Evolutionary conservation across 2,888 invertebrate species (phyloP).

Genomic region (Dioctria linearis): DNA sequence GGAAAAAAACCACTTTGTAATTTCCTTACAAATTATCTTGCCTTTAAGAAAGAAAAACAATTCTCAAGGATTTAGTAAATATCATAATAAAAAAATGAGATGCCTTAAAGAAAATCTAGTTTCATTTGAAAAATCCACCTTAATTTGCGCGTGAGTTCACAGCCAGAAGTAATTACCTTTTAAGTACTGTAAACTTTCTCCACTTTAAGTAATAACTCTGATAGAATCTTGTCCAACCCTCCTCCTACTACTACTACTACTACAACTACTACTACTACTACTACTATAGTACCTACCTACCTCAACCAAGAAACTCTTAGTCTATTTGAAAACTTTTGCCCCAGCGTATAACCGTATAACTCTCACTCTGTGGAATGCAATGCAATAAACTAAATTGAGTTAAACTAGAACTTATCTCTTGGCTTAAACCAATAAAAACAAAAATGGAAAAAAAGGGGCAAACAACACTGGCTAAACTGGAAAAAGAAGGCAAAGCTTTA

Average conservation of each 20-base stretch:
- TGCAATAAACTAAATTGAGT: conserved; percentile 49
- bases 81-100: too few relatives aligned
- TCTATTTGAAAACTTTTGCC: conserved; percentile 24
- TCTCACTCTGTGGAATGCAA: conserved; percentile 31
- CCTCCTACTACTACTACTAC: too few relatives aligned
- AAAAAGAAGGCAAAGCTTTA: conserved; percentile 11
- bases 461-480: conserved; percentile 4
- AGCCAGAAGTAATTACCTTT: conserved; percentile 8
- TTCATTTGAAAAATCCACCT: too few relatives aligned
- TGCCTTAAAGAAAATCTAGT: too few relatives aligned
- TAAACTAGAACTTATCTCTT: conserved; percentile 46
- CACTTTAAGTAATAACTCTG: conserved; percentile 39
- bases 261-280: too few relatives aligned
- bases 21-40: too few relatives aligned
- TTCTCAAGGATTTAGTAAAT: too few relatives aligned
- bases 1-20: too few relatives aligned
- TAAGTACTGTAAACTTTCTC: conserved; percentile 16
- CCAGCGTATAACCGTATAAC: conserved; percentile 1
- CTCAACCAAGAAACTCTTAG: conserved; percentile 16
- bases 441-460: conserved; percentile 18
- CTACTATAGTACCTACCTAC: neutral
- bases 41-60: too few relatives aligned
- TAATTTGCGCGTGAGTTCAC: too few relatives aligned
- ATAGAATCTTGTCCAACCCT: conserved; percentile 10
- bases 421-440: conserved; percentile 37